Conservation (phyloP, 2,113 vertebrate genomes). For the Syngnathus scovelli region DNA sequence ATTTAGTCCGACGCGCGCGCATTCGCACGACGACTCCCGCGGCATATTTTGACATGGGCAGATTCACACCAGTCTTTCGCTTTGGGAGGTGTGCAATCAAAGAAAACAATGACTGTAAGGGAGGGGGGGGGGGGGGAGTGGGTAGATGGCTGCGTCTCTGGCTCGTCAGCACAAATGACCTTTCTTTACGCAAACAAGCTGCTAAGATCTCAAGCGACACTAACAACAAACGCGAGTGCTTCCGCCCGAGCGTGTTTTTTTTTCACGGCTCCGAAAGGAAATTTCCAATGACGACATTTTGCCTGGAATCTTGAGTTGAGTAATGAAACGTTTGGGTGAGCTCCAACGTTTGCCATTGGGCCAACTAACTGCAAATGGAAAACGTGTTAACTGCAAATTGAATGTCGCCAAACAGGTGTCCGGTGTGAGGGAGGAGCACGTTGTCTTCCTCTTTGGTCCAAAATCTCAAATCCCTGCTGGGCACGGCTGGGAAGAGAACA, state of each 20-base stretch:
- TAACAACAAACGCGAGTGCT: no score
- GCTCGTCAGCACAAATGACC: not conserved
- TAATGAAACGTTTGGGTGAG: conserved; percentile 35
- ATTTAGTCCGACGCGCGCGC: conserved; percentile 25
- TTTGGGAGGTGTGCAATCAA: not conserved
- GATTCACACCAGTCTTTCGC: conserved; percentile 6
- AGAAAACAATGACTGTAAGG: conserved; percentile 9
- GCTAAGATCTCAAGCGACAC: no score
- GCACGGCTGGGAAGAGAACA: conserved; percentile 26
- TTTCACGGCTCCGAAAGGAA: not conserved
- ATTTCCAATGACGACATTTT: not conserved
- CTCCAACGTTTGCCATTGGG: conserved; percentile 43
- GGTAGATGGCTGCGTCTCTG: no score
- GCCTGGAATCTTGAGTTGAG: conserved; percentile 17
- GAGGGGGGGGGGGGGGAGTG: not conserved
- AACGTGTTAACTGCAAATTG: conserved; percentile 60
- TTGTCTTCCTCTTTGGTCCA: conserved; percentile 3
- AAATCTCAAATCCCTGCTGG: conserved; percentile 35
- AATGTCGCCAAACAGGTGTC: conserved; percentile 43
- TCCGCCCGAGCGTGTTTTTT: not conserved
- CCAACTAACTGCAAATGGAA: conserved; percentile 62
- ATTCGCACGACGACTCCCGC: conserved; percentile 1
- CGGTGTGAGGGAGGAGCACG: conserved; percentile 25
- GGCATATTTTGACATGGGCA: conserved; percentile 11
- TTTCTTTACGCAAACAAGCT: no score